Evolutionary conservation across 1,140 invertebrate species (phyloP), one percentile per base, ranked within the genome.

Genomic region (Danaus melanippus): DNA sequence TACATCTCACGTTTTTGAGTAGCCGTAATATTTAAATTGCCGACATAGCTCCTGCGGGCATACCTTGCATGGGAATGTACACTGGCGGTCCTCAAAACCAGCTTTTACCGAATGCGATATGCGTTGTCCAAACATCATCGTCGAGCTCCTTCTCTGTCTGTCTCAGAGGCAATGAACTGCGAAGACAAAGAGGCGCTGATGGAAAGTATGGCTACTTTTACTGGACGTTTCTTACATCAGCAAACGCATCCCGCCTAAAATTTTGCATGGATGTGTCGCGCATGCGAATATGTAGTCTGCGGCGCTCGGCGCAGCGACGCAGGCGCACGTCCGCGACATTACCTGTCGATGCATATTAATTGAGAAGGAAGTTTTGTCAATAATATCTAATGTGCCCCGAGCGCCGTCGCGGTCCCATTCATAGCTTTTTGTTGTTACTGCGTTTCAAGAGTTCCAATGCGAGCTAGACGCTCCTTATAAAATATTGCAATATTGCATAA

Each of bases 11-110:
- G 82, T 85, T 85, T 82, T 83, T 83, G 75, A 79, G 80, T 78
- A 74, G 73, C 74, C 71, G 79, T 81, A 79, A 86, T 86, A 83
- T 84, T 86, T 82, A 86, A 86, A 86, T 86, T 84, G 76, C 68
- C 70, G 69, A 70, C 79, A 84, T 84, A 74, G 71, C 78, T 81
- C 78, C 79, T 65, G 74, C 67, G 75, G 82, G 79, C 79, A 80
- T 82, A 78, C 74, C 76, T 76, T 69, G 78, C 80, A 83, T 84
- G 83, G 79, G 83, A 86, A 86, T 86, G 77, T 69, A 67, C 68
- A 69, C 69, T 70, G 74, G 74, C 76, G 77, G 67, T 77, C 73
- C 69, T 76, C 77, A 67, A 77, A 81, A 85, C 79, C 72, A 49
- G 81, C 78, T 83, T 74, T 75, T 76, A 78, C 75, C 76, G 76